Percentiles rank a stretch among this genome's conserved stretches.
phyloP scores from a whole-genome alignment of 2,888 invertebrate species.

The Drosophila incognita region DNA sequence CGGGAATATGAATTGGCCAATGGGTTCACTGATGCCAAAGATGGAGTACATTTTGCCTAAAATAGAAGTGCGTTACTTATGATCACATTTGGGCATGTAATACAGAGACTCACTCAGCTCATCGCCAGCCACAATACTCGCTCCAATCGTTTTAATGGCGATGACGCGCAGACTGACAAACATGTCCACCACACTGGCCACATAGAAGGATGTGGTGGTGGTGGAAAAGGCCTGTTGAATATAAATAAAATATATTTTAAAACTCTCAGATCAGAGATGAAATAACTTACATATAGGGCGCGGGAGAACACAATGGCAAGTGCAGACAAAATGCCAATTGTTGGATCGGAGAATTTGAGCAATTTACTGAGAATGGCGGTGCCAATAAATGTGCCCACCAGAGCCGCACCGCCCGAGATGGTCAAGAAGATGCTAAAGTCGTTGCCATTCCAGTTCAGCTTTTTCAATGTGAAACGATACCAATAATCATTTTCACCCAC shows the following conservation, averaged over 20 bases:
- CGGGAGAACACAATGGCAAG: slow-evolving; percentile 81
- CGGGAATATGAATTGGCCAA: slow-evolving; percentile 83
- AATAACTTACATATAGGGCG: slow-evolving; percentile 80
- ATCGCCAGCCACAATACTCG: slow-evolving; percentile 83
- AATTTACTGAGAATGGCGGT: slow-evolving; percentile 84
- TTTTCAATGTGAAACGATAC: slow-evolving; percentile 82
- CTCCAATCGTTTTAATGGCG: slow-evolving; percentile 84
- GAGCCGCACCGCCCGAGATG: slow-evolving; percentile 78
- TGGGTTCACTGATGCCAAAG: slow-evolving; percentile 84
- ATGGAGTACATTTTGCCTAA: slow-evolving; percentile 83
- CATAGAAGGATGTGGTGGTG: slow-evolving; percentile 78
- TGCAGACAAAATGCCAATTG: slow-evolving; percentile 83
- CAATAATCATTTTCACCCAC: slow-evolving; percentile 83
- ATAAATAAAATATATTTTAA: background rate
- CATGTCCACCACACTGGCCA: slow-evolving; percentile 82
- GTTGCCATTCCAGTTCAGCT: slow-evolving; percentile 84
- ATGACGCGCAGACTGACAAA: slow-evolving; percentile 83
- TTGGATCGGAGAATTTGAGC: slow-evolving; percentile 82
- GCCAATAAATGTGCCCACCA: slow-evolving; percentile 84
- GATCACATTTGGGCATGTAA: background rate
- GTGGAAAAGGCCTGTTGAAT: slow-evolving; percentile 79
- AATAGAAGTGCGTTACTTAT: background rate
- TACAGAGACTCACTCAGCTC: slow-evolving; percentile 78
- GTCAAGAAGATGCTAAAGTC: slow-evolving; percentile 82
- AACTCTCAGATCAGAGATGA: accelerated